Conservation (phyloP, 1,140 invertebrate genomes). For the Doryteuthis pealeii region DNA sequence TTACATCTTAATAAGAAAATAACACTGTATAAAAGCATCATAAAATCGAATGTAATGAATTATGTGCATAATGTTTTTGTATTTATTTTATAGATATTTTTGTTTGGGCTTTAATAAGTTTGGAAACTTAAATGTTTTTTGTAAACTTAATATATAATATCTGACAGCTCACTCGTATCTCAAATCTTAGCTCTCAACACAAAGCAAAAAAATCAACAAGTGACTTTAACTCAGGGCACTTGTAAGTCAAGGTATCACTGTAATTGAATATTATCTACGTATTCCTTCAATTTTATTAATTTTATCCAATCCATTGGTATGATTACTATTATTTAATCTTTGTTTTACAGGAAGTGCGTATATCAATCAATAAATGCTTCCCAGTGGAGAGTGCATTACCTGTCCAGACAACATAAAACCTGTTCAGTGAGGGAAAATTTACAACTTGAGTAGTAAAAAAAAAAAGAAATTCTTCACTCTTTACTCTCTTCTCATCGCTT, state of each 20-base stretch:
- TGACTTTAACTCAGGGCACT: too few relatives aligned
- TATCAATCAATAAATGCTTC: not conserved
- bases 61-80: too few relatives aligned
- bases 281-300: not conserved
- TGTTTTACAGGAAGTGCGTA: not conserved
- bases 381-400: not conserved
- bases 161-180: not conserved
- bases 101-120: too few relatives aligned
- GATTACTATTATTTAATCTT: not conserved
- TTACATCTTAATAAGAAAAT: not conserved
- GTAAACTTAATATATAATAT: too few relatives aligned
- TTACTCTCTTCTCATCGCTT: not conserved
- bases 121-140: too few relatives aligned
- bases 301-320: not conserved
- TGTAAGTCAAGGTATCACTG: too few relatives aligned
- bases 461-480: not conserved
- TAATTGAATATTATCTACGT: not conserved
- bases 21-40: too few relatives aligned
- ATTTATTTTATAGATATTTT: too few relatives aligned
- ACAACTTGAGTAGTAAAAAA: not conserved
- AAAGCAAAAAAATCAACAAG: too few relatives aligned
- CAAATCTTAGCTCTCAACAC: too few relatives aligned
- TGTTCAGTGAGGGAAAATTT: not conserved
- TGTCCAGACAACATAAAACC: not conserved
- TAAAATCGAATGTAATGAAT: too few relatives aligned